Percentiles rank a stretch among this genome's conserved stretches.
Conservation (phyloP, 2,797 vertebrate species). For the Oreonectes daqikongensis region DNA sequence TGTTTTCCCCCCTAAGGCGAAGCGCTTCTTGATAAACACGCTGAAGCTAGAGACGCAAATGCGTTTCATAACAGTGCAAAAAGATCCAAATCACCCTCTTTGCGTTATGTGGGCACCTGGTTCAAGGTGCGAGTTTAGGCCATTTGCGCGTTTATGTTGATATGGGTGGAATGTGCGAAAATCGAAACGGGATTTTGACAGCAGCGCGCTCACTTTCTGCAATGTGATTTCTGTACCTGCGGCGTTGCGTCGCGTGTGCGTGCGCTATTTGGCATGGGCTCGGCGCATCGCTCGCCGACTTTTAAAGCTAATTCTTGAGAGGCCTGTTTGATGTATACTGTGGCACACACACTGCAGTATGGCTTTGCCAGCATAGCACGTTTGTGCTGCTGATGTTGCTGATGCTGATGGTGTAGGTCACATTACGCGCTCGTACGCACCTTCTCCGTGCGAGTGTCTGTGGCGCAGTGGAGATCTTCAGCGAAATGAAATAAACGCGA, state of each 20-base stretch:
- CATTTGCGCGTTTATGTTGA: conserved; percentile 54
- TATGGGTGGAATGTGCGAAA: conserved; percentile 34
- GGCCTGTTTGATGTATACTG: conserved; percentile 50
- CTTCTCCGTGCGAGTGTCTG: conserved; percentile 27
- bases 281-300: conserved; percentile 56
- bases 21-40: conserved; percentile 70
- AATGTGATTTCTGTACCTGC: conserved; percentile 65
- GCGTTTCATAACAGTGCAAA: conserved; percentile 59
- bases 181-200: conserved; percentile 60
- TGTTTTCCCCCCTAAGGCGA: conserved; percentile 60
- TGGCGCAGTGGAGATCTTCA: conserved; percentile 34
- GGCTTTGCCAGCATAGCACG: conserved; percentile 41
- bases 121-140: conserved; percentile 41
- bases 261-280: conserved; percentile 59
- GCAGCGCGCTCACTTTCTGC: conserved; percentile 62
- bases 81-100: conserved; percentile 53
- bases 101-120: conserved; percentile 49
- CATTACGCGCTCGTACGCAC: conserved; percentile 48
- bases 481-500: background rate
- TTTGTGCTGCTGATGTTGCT: conserved; percentile 23
- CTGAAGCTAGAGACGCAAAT: conserved; percentile 67
- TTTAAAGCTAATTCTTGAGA: conserved; percentile 36
- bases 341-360: conserved; percentile 43
- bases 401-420: conserved; percentile 38
- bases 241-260: conserved; percentile 59